Evolutionary conservation across 2,797 vertebrate species (phyloP).

Genomic region (Lates japonicus): DNA sequence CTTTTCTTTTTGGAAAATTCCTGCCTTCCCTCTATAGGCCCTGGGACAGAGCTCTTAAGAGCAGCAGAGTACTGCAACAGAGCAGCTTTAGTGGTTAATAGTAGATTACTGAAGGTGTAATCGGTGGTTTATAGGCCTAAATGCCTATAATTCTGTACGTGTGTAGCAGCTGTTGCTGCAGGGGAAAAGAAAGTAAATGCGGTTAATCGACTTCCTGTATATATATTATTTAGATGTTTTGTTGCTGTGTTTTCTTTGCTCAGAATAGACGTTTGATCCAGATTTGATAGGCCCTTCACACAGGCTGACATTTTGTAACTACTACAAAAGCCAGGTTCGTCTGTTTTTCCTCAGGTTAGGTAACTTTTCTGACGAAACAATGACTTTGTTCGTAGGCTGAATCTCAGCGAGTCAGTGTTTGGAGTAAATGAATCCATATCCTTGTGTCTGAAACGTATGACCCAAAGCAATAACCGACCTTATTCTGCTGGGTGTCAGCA

Average conservation of each 20-base stretch:
- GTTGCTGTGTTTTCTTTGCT: background rate
- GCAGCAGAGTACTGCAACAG: conserved; percentile 10
- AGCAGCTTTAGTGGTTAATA: conserved; percentile 21
- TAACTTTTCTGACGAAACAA: conserved; percentile 23
- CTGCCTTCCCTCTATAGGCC: conserved; percentile 1
- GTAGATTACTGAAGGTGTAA: conserved; percentile 17
- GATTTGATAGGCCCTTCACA: background rate
- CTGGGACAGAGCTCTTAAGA: conserved; percentile 24
- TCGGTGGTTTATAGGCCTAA: conserved; percentile 14
- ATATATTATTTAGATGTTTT: background rate
- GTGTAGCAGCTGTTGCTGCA: background rate
- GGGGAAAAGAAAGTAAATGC: background rate
- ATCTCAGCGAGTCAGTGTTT: conserved; percentile 3
- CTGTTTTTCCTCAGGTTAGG: conserved; percentile 7
- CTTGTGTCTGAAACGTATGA: conserved; percentile 38
- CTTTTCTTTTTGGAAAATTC: conserved; percentile 21
- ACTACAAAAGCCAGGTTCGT: background rate
- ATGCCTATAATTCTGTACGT: background rate
- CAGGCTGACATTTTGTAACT: conserved; percentile 6
- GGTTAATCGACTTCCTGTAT: background rate
- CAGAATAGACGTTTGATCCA: conserved; percentile 2
- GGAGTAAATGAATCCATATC: conserved; percentile 51
- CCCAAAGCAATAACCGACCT: conserved; percentile 51
- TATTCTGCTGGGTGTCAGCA: conserved; percentile 49
- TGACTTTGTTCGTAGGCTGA: conserved; percentile 9